Evolutionary conservation across 2,888 invertebrate species (phyloP).

Genomic region (Caenorhabditis sulstoni): DNA sequence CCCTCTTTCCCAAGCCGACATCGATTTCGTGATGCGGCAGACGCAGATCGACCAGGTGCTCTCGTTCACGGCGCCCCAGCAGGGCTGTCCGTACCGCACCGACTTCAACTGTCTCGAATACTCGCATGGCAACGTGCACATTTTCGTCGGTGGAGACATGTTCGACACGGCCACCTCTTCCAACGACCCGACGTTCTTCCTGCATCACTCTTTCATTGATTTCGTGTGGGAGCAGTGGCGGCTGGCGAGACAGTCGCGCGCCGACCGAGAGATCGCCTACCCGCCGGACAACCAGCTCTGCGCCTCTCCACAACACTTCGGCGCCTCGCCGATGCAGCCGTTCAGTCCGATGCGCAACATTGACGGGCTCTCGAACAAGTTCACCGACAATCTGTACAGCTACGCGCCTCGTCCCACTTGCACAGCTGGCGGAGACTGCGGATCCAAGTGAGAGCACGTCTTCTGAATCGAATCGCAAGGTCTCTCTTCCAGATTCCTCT

Average conservation of each 20-base stretch:
- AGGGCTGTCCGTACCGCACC: conserved; percentile 69
- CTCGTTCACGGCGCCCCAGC: conserved; percentile 74
- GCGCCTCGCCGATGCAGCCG: conserved; percentile 64
- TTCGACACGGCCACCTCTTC: conserved; percentile 73
- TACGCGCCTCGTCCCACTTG: conserved; percentile 76
- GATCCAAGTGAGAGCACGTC: conserved; percentile 52
- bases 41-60: conserved; percentile 73
- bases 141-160: conserved; percentile 76
- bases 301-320: conserved; percentile 72
- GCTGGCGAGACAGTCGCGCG: conserved; percentile 51
- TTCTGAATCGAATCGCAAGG: no score
- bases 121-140: conserved; percentile 76
- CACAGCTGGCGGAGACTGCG: conserved; percentile 61
- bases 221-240: conserved; percentile 80
- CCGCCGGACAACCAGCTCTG: conserved; percentile 73
- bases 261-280: conserved; percentile 65
- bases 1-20: conserved; percentile 65
- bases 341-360: conserved; percentile 70
- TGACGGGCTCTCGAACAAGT: conserved; percentile 76
- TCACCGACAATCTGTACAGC: conserved; percentile 76
- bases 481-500: conserved; percentile 68
- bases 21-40: conserved; percentile 72
- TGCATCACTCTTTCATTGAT: conserved; percentile 81
- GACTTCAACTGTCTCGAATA: conserved; percentile 73
- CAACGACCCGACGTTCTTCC: conserved; percentile 81